Evolutionary conservation across 2,113 vertebrate genomes (phyloP).

Genomic region (Peromyscus maniculatus): DNA sequence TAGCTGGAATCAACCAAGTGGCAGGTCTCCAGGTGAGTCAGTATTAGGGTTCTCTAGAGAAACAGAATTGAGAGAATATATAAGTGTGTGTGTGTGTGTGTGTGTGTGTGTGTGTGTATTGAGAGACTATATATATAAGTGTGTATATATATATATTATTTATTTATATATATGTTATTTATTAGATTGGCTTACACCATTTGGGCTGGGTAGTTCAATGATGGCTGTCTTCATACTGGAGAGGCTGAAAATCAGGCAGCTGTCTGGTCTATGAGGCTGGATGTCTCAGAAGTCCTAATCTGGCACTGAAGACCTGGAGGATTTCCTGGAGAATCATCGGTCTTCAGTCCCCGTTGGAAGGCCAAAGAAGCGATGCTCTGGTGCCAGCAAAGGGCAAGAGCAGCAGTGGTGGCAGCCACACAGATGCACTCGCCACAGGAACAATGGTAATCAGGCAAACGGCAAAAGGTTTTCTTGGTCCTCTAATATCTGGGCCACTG

Average conservation of each 20-base stretch:
- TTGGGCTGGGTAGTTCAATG: background rate
- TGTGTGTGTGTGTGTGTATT: too few relatives aligned
- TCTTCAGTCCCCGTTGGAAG: background rate
- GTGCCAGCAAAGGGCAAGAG: background rate
- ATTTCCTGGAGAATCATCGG: background rate
- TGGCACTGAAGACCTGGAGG: background rate
- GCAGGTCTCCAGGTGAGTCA: background rate
- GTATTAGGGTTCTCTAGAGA: background rate
- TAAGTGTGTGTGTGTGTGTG: too few relatives aligned
- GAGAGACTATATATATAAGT: too few relatives aligned
- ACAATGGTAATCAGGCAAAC: background rate
- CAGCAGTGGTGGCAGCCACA: too few relatives aligned
- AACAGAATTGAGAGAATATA: background rate
- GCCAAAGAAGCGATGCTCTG: too few relatives aligned
- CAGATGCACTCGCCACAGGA: background rate
- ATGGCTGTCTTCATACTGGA: background rate
- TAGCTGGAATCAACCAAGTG: background rate
- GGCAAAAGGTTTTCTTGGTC: background rate
- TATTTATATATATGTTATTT: too few relatives aligned
- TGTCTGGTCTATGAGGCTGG: too few relatives aligned
- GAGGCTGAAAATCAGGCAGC: background rate
- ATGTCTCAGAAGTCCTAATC: too few relatives aligned
- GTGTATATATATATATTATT: too few relatives aligned
- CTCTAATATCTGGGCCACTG: too few relatives aligned
- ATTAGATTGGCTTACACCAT: background rate